Evolutionary conservation across 2,797 vertebrate genomes (phyloP).

Genomic region (Characodon lateralis): DNA sequence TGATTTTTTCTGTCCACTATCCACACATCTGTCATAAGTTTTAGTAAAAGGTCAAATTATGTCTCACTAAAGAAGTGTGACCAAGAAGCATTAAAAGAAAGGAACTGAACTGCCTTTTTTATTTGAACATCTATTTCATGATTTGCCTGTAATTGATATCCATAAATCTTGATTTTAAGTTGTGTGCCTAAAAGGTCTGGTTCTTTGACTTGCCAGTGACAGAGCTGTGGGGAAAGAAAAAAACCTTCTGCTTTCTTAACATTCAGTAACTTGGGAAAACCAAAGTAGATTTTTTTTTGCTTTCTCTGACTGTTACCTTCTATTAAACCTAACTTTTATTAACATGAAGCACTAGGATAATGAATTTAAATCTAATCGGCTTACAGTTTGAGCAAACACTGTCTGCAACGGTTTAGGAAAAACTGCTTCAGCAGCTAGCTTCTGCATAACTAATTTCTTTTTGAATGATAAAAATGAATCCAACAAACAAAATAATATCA

Average conservation of each 20-base stretch:
- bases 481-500: not conserved
- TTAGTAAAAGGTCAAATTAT: not conserved
- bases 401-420: not conserved
- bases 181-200: not conserved
- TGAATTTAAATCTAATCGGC: slow-evolving; percentile 9
- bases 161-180: not conserved
- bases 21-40: slow-evolving; percentile 29
- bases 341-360: slow-evolving; percentile 36
- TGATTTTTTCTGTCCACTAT: slow-evolving; percentile 21
- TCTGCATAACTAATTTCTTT: not conserved
- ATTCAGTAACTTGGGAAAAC: slow-evolving; percentile 7
- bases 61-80: slow-evolving; percentile 2
- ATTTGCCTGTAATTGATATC: slow-evolving; percentile 13
- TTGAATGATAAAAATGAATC: slow-evolving; percentile 10
- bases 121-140: not conserved
- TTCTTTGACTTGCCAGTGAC: slow-evolving; percentile 11
- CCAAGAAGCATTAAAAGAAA: slow-evolving; percentile 4
- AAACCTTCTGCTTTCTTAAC: slow-evolving; percentile 1
- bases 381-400: slow-evolving; percentile 10
- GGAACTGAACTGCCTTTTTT: slow-evolving; percentile 11
- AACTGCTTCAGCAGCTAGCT: slow-evolving; percentile 2
- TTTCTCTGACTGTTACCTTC: slow-evolving; percentile 23
- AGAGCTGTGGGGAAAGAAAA: slow-evolving; percentile 27
- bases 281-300: slow-evolving; percentile 3
- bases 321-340: slow-evolving; percentile 54